phyloP scores from a whole-genome alignment of 2,113 vertebrate genomes.

The Saguinus imperator region DNA sequence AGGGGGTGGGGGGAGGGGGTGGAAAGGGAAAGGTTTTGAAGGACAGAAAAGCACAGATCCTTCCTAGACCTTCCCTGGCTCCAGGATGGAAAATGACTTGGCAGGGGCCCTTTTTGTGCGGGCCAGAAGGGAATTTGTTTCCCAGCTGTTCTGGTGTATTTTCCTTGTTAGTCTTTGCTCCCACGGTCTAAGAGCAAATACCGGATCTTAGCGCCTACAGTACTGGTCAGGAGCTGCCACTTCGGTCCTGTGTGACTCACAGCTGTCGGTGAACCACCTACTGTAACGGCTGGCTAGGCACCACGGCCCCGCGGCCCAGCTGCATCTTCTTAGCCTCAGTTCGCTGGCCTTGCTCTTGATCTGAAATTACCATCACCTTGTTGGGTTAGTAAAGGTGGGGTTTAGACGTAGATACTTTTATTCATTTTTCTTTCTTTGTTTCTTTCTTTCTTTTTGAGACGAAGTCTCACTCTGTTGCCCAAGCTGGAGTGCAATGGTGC shows the following conservation, averaged over 20 bases:
- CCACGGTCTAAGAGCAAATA: slow-evolving; percentile 45
- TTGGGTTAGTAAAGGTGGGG: not conserved
- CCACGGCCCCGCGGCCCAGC: not conserved
- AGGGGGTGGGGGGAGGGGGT: not conserved
- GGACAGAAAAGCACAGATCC: not conserved
- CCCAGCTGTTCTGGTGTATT: slow-evolving; percentile 59
- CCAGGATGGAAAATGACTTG: slow-evolving; percentile 14
- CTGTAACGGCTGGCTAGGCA: slow-evolving; percentile 36
- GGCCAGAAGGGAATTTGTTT: slow-evolving; percentile 59
- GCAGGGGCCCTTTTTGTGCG: not conserved
- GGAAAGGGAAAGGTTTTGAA: not conserved
- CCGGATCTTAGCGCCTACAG: slow-evolving; percentile 35
- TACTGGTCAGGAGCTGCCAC: slow-evolving; percentile 24
- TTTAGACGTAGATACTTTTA: not conserved
- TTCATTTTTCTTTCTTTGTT: not conserved
- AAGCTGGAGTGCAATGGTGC: too few species aligned
- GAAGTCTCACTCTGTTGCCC: too few species aligned
- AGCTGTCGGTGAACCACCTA: slow-evolving; percentile 24
- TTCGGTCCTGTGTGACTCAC: slow-evolving; percentile 64
- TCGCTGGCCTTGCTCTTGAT: too few species aligned
- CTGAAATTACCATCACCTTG: not conserved
- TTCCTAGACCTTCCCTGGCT: not conserved
- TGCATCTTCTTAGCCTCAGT: too few species aligned
- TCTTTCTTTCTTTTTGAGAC: too few species aligned
- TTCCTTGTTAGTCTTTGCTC: slow-evolving; percentile 44